Evolutionary conservation across 1,140 invertebrate genomes (phyloP), one percentile per base, ranked within the genome.

Genomic region (Drosophila suzukii): DNA sequence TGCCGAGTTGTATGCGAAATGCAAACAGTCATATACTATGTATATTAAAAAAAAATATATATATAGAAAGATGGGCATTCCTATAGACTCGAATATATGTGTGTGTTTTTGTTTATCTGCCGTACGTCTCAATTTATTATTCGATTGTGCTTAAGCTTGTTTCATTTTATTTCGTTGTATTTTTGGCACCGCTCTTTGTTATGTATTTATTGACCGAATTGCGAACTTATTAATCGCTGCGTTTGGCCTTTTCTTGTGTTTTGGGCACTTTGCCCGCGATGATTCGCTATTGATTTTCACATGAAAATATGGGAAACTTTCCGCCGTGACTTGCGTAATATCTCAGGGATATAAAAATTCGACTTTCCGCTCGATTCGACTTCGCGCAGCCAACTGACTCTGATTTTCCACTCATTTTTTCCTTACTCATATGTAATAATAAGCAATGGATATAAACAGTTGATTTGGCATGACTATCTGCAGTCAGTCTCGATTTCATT

Each of bases 181-280:
- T 84, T 84, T 82, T 65, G 59, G 72, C 59, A 50, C 34, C 15
- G 63, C 27, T 55, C 36, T 41, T 58, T 79, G 56, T 78, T 73
- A 81, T 79, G 63, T 55, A 60, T 76, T 84, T 84, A 84, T 84
- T 86, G 77, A 81, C 54, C 81, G 81, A 85, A 85, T 77, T 77
- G 81, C 75, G 81, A 51, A 75, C 66, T 84, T 85, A 84, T 85
- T 84, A 85, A 85, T 81, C 81, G 73, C 54, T 60, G 59, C 62
- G 67, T 58, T 66, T 15, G 60, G 62, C 8, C 43, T 49, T 38
- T 71, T 46, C 34, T 4, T 17, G 50, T 55, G 61, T 60, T 50
- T 13, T 56, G 60, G 81, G 81, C 80, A 83, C 53, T 62, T 56
- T 79, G 80, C 75, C 80, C 67, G 58, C 24, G 10, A 4, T 6